Conservation (phyloP, 2,888 invertebrate genomes). For the Lydus trimaculatus region DNA sequence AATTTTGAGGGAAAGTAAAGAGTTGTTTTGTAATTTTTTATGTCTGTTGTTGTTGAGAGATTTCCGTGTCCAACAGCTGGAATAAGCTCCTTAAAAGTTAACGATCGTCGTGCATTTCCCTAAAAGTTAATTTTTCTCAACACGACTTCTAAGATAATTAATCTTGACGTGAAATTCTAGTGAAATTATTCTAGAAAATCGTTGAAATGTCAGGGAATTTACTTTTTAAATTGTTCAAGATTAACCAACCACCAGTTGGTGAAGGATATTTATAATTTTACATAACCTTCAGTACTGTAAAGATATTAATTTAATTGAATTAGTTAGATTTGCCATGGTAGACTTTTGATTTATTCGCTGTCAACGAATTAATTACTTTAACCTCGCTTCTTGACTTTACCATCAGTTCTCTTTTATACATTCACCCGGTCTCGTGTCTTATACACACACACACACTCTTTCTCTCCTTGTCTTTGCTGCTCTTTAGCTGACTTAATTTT, state of each 20-base stretch:
- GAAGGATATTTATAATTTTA: slow-evolving; percentile 40
- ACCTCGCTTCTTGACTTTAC: slow-evolving; percentile 39
- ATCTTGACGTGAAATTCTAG: not conserved
- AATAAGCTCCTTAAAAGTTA: not conserved
- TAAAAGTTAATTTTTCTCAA: not conserved
- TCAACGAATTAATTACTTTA: slow-evolving; percentile 46
- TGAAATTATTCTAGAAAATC: not conserved
- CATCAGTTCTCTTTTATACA: slow-evolving; percentile 17
- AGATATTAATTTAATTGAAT: slow-evolving; percentile 49
- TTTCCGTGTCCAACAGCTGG: not conserved
- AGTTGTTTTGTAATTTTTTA: not conserved
- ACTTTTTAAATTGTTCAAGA: not conserved
- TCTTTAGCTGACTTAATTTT: slow-evolving; percentile 36
- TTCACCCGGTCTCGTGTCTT: slow-evolving; percentile 17
- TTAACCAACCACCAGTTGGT: not conserved
- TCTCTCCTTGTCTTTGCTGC: slow-evolving; percentile 23
- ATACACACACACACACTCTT: not conserved
- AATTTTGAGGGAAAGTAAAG: not conserved
- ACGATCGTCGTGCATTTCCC: not conserved
- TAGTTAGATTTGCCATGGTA: slow-evolving; percentile 41
- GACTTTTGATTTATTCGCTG: slow-evolving; percentile 46
- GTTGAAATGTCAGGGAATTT: not conserved
- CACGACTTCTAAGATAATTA: not conserved
- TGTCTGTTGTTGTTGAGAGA: not conserved
- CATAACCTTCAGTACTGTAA: slow-evolving; percentile 36